These are phyloP conservation scores for Volucella inflata DNA, from an alignment of 2,888 invertebrate genomes.

Conservation along the genomic window DNA sequence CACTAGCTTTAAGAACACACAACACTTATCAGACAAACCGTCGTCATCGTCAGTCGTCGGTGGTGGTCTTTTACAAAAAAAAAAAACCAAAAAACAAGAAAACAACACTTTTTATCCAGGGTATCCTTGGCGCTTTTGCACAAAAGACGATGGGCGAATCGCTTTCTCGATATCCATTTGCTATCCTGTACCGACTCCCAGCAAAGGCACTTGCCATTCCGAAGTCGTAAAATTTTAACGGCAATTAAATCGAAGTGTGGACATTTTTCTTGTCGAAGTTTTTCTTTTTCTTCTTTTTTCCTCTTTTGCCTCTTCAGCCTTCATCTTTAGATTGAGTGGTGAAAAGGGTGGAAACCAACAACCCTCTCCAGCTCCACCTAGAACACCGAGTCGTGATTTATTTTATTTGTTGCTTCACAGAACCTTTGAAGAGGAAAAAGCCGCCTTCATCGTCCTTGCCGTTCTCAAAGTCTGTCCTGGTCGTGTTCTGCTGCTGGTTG, in stretches of 20 bases:
- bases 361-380: background rate
- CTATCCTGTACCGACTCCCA: slow-evolving; percentile 46
- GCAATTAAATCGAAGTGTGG: slow-evolving; percentile 75
- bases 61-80: slow-evolving; percentile 11
- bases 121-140: slow-evolving; percentile 29
- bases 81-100: background rate
- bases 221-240: slow-evolving; percentile 73
- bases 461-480: background rate
- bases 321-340: slow-evolving; percentile 41
- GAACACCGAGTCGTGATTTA: slow-evolving; percentile 54
- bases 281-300: slow-evolving; percentile 11
- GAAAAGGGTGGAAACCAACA: slow-evolving; percentile 47
- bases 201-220: slow-evolving; percentile 61
- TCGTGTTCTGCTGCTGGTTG: slow-evolving; percentile 17
- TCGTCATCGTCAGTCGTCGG: slow-evolving; percentile 36
- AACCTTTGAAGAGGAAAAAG: slow-evolving; percentile 1
- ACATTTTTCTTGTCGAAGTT: slow-evolving; percentile 70
- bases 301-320: background rate
- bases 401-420: slow-evolving; percentile 70
- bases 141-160: slow-evolving; percentile 12
- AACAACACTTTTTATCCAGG: slow-evolving; percentile 15
- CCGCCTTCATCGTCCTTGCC: background rate
- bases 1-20: slow-evolving; percentile 33
- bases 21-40: slow-evolving; percentile 68
- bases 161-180: slow-evolving; percentile 12